Base-by-base conservation (phyloP, 2,797 vertebrate species). In the Chaetophractus vellerosus region DNA sequence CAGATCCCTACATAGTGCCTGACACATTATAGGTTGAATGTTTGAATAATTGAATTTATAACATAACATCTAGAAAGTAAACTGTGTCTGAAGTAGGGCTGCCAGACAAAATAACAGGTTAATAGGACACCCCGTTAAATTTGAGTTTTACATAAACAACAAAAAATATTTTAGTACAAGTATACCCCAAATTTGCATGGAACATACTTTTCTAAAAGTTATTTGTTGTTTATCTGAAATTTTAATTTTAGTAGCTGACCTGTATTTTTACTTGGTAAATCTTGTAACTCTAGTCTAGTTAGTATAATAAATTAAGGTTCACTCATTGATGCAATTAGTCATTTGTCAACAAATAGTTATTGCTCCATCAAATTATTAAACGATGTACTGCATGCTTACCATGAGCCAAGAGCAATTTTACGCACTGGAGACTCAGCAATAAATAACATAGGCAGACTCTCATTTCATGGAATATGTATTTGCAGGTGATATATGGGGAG, bases 311-410 rank as follows among this genome's bases (percentile, higher is more conserved):
- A 76, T 86, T 38, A 91, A 75, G 3, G 24, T 48, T 91, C 81
- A 59, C 3, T 74, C 28, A 55, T 71, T 93, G 45, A 66, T 63
- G 76, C 48, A 89, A 41, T 84, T 71, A 90, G 61, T 71, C 57
- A 48, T 57, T 95, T 63, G 50, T 50, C 69, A 79, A 66, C 55
- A 85, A 76, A 9, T 31, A 88, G 48, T 69, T 87, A 41, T 61
- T 82, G 33, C 59, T 78, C 33, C 50, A 84, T 80, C 81, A 91
- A 74, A 63, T 75, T 92, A 69, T 78, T 57, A 86, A 91, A 72
- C 68, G 48, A 80, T 66, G n/a, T n/a, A 66, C 19, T 79, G 26
- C 8, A 7, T 80, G 12, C 36, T 12, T 75, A 57, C 16, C 16
- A 15, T 24, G 23, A 71, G 26, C 38, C 76, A 85, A 18, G n/a